Base-by-base conservation (phyloP, 2,888 invertebrate genomes). In the Tenthredo distinguenda region DNA sequence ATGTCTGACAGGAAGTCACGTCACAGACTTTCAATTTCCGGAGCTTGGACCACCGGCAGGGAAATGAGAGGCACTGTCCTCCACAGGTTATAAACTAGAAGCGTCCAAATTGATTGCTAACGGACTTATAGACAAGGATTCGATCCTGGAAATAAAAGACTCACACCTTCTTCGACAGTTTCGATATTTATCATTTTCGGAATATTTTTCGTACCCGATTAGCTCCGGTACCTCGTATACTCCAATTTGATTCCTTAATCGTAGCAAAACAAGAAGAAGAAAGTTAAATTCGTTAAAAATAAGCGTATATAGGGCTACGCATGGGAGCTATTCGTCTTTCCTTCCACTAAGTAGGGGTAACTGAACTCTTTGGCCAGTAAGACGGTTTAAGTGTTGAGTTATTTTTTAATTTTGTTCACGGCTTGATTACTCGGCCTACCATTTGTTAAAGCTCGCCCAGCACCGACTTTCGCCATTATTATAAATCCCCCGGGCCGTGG, bases 11-110 rank as follows among this genome's bases (percentile, higher is more conserved):
- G 91, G 90, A 91, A 90, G 90, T 91, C 91, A 91, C 91, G 91
- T 90, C 88, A 88, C 90, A 88, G 91, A 91, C 90, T 91, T 92
- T 92, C 92, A 92, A 92, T 92, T 92, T 92, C 92, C 92, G 91
- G 91, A 83, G 88, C 86, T 87, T 87, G 86, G 86, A 87, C 87
- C 84, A 85, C 86, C 83, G 79, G 83, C 37, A 77, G 76, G 79
- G 37, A 47, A 74, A 85, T 86, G 88, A 87, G 87, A 88, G 85
- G 82, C 87, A 84, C 86, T 86, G 86, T 71, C 58, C 21, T 82
- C 74, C 58, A 77, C 79, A 85, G 72, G 65, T 85, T 86, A 81
- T 81, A 84, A 37, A 71, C 37, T 85, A 82, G 72, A 81, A 77
- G 65, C 76, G 55, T 50, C 34, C 43, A 65, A 86, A 87, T 83